Conservation (phyloP, 2,888 invertebrate species). For the Drosophila kanekoi region DNA sequence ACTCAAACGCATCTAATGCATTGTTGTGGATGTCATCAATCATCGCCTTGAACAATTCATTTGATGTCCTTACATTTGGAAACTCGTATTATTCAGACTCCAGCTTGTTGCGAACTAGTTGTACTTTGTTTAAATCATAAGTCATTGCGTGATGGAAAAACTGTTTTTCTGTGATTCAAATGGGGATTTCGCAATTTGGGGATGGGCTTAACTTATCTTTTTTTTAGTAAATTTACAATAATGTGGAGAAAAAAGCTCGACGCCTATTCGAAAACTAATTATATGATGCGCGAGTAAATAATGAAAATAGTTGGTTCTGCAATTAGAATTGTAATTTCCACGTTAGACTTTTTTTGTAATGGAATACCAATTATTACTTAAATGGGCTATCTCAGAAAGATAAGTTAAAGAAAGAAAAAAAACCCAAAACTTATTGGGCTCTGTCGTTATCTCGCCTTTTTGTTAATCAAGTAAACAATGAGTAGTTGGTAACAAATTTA, state of each 20-base stretch:
- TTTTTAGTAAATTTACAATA: no score
- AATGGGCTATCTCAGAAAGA: neutral
- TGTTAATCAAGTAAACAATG: neutral
- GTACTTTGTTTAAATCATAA: no score
- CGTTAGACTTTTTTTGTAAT: neutral
- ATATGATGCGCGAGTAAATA: neutral
- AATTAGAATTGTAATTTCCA: neutral
- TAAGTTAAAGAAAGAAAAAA: neutral
- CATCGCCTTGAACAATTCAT: no score
- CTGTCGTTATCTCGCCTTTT: neutral
- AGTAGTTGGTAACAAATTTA: neutral
- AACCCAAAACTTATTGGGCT: neutral
- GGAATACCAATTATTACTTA: neutral
- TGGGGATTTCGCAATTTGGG: no score
- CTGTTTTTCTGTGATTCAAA: no score
- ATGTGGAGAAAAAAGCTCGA: neutral
- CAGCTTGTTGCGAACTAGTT: no score
- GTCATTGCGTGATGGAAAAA: no score
- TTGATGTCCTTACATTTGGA: no score
- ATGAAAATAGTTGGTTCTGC: neutral
- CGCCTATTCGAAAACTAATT: no score
- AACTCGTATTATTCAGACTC: no score
- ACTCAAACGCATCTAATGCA: conserved; percentile 23
- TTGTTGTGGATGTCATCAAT: conserved; percentile 18
- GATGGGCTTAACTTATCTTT: no score